phyloP scores from a whole-genome alignment of 2,113 vertebrate genomes.

The Neodontobutis hainanensis region DNA sequence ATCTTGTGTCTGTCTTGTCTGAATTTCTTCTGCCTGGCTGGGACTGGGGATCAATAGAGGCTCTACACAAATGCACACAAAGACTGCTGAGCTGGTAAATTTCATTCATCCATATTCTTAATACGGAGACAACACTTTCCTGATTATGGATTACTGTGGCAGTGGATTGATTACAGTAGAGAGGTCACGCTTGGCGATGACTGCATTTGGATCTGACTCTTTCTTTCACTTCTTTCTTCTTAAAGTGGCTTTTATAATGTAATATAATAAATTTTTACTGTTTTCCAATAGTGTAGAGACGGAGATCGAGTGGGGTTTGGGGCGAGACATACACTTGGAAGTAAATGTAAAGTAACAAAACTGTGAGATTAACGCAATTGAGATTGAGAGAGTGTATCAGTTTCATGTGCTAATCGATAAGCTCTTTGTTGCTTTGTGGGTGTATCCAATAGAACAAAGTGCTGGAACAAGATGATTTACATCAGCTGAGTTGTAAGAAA shows the following conservation, averaged over 20 bases:
- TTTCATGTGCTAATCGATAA: conserved; percentile 63
- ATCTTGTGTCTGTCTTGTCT: conserved; percentile 53
- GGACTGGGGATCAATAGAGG: conserved; percentile 64
- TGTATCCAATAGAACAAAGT: conserved; percentile 56
- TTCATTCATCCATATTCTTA: conserved; percentile 70
- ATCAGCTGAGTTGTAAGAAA: conserved; percentile 52
- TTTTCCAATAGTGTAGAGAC: background rate
- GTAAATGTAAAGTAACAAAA: conserved; percentile 6
- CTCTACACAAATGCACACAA: conserved; percentile 33
- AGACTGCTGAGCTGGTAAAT: conserved; percentile 68
- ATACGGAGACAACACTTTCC: conserved; percentile 46
- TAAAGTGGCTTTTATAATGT: background rate
- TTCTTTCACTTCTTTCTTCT: background rate
- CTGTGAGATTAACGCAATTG: conserved; percentile 20
- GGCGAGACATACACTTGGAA: background rate
- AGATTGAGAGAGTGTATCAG: conserved; percentile 42
- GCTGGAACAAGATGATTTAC: conserved; percentile 64
- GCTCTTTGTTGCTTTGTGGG: conserved; percentile 55
- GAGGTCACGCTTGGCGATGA: conserved; percentile 38
- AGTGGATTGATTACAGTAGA: conserved; percentile 33
- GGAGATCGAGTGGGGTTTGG: background rate
- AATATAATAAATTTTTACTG: too few species aligned
- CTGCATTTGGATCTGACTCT: background rate
- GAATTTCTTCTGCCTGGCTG: conserved; percentile 41
- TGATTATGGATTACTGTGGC: conserved; percentile 53